Base-by-base conservation (phyloP, 2,113 vertebrate genomes). In the Lota lota region DNA sequence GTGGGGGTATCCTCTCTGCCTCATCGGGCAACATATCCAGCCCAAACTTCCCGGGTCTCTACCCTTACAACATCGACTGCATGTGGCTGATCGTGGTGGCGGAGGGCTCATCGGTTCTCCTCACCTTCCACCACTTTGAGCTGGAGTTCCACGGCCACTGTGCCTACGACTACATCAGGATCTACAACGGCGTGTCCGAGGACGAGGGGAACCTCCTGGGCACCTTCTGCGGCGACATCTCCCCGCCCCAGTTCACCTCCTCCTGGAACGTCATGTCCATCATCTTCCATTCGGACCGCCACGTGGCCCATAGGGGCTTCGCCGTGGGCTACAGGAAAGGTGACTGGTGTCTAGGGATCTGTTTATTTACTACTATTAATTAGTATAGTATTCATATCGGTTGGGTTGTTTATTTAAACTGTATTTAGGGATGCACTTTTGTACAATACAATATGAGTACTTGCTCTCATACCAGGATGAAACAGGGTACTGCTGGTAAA, bases 251-350 rank as follows among this genome's bases (percentile, higher is more conserved):
- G 77, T 96, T 98, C 81, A 93, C 95, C 66, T 98, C 97, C 0
- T 96, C 96, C 62, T 99, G 97, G 97, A 96, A 99, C 0, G 92
- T 98, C 83, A 94, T 99, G 93, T 94, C 95, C 0, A 85, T 99
- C 17, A 59, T 97, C 80, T 99, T 99, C 85, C 95, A 85, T 80
- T 98, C 97, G 0, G 97, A 99, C 79, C 95, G 94, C 3, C 96
- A 99, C 0, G 97, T 99, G 88, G 94, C 94, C 79, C 88, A 93
- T 80, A 91, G 14, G 0, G 97, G 97, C 68, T 99, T 99, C 22
- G 91, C 90, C 0, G 94, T 96, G 0, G 90, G 89, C 78, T 99
- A 98, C 88, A 90, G 83, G 77, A 97, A 97, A 96, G 97, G 97
- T 98, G 78, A 72, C 50, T 67, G 70, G 69, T 83, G 71, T 63